Conservation (phyloP, 2,888 invertebrate genomes). For the Clusia tigrina region DNA sequence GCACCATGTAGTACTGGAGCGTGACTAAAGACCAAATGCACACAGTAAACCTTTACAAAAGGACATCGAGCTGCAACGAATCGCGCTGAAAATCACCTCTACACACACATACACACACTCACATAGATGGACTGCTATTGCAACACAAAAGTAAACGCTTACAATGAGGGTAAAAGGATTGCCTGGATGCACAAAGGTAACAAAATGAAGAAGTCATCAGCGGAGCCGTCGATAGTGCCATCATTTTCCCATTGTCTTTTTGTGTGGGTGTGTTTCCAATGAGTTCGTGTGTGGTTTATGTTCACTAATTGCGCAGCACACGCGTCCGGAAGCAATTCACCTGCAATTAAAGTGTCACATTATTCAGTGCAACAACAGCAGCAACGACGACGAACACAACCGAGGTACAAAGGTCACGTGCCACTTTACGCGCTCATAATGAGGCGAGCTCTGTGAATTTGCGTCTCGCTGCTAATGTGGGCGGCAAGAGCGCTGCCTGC, state of each 20-base stretch:
- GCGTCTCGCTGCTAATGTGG: too few relatives aligned
- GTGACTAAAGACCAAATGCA: too few relatives aligned
- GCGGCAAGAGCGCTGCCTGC: too few relatives aligned
- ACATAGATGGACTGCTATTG: too few relatives aligned
- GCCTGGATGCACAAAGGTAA: conserved; percentile 22
- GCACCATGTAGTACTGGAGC: too few relatives aligned
- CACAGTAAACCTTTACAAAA: too few relatives aligned
- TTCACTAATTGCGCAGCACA: conserved; percentile 49
- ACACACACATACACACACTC: too few relatives aligned
- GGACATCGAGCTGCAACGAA: too few relatives aligned
- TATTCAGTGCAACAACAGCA: conserved; percentile 36
- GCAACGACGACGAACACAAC: conserved; percentile 20
- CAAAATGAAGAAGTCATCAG: conserved; percentile 44
- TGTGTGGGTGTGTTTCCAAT: neutral
- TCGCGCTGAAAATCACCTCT: too few relatives aligned
- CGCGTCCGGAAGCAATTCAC: conserved; percentile 52
- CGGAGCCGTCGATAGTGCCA: conserved; percentile 31
- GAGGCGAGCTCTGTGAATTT: too few relatives aligned
- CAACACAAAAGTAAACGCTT: neutral
- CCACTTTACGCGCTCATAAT: too few relatives aligned
- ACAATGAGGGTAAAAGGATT: conserved; percentile 12
- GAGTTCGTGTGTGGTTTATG: conserved; percentile 1
- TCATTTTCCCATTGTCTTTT: conserved; percentile 19
- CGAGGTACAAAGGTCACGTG: conserved; percentile 32
- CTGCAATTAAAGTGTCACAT: conserved; percentile 63